Evolutionary conservation across 2,113 vertebrate genomes (phyloP).

Genomic region (Madoqua kirkii): DNA sequence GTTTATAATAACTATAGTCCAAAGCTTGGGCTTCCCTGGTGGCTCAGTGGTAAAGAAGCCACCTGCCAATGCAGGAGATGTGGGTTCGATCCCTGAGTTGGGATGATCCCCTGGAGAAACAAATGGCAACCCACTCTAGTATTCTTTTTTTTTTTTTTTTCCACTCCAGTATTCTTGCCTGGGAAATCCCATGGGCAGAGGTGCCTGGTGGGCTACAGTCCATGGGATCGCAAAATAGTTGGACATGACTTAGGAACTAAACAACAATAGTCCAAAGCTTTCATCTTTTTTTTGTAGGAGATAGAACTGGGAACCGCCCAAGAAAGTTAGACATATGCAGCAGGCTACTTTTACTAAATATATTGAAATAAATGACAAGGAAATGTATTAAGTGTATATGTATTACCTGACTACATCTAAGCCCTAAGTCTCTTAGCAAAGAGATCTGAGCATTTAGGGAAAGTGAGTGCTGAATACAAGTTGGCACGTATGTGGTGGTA

Average conservation of each 20-base stretch:
- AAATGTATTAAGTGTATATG: background rate
- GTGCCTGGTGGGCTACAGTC: background rate
- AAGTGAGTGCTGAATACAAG: background rate
- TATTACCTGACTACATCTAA: background rate
- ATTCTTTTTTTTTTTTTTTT: background rate
- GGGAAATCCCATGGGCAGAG: background rate
- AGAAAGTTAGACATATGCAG: background rate
- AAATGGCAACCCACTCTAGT: background rate
- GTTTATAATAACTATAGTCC: background rate
- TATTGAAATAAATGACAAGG: background rate
- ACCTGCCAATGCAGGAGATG: background rate
- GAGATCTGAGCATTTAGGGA: background rate
- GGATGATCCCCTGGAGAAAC: background rate
- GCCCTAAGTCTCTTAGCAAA: background rate
- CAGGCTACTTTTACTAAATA: background rate
- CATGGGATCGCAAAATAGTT: background rate
- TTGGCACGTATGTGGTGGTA: background rate
- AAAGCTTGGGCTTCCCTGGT: background rate
- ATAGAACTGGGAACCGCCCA: background rate
- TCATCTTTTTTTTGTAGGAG: background rate
- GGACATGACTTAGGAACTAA: background rate
- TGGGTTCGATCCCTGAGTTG: background rate
- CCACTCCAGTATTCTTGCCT: background rate
- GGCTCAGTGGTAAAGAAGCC: background rate
- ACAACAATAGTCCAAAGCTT: background rate